These are phyloP conservation scores for Clarias pachynema DNA, from an alignment of 2,797 vertebrate species.

Conservation along the genomic window DNA sequence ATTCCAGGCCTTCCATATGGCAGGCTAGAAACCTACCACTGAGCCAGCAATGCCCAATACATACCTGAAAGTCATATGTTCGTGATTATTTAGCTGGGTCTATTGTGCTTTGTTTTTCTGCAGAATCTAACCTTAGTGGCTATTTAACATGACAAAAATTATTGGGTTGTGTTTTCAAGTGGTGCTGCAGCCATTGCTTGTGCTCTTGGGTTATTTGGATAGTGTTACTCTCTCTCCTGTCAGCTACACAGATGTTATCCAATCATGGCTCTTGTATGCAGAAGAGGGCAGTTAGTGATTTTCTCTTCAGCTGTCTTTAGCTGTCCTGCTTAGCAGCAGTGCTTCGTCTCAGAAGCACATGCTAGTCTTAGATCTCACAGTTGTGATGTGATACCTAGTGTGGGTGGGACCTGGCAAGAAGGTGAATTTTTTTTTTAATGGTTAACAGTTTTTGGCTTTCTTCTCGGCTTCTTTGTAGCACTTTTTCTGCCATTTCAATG, in stretches of 20 bases:
- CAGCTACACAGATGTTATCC: background rate
- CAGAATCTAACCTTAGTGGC: background rate
- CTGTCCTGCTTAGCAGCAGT: background rate
- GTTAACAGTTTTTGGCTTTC: background rate
- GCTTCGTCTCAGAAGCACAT: background rate
- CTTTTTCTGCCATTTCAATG: background rate
- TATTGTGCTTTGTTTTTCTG: background rate
- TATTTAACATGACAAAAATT: background rate
- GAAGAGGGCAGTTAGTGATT: background rate
- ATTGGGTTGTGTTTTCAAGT: background rate
- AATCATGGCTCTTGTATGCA: background rate
- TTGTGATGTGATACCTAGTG: background rate
- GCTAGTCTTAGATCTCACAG: background rate
- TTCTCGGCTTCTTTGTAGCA: background rate
- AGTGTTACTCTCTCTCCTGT: background rate
- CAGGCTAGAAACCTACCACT: too few species aligned
- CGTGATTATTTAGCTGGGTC: background rate
- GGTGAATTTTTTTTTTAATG: background rate
- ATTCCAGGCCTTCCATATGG: too few species aligned
- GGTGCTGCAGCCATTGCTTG: background rate
- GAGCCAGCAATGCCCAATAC: too few species aligned
- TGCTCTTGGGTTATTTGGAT: background rate
- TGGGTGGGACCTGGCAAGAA: too few species aligned
- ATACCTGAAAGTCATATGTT: background rate
- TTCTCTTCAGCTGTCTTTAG: background rate